Conservation (phyloP, 1,140 invertebrate genomes). For the Hesperophylax magnus region DNA sequence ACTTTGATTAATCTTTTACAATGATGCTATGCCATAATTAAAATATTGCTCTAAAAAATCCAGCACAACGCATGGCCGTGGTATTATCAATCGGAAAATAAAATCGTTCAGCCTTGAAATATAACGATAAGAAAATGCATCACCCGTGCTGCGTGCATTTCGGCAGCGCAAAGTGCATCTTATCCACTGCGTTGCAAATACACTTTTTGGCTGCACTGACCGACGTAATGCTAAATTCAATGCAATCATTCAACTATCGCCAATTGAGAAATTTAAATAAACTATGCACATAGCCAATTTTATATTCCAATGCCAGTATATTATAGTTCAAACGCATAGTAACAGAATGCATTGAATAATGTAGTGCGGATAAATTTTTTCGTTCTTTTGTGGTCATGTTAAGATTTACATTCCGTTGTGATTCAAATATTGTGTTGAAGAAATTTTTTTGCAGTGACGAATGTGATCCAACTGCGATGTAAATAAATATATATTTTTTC, state of each 20-base stretch:
- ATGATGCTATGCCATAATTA: too few relatives aligned
- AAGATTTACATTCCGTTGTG: too few relatives aligned
- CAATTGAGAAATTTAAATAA: constrained; percentile 15
- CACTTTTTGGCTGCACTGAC: constrained; percentile 1
- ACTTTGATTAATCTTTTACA: too few relatives aligned
- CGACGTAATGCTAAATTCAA: not conserved
- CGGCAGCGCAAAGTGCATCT: not conserved
- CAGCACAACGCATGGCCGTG: not conserved
- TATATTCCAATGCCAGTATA: constrained; percentile 13
- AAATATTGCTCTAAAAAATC: not conserved
- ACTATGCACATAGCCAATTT: not conserved
- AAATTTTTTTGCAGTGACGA: too few relatives aligned
- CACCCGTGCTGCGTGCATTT: not conserved
- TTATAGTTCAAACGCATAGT: not conserved
- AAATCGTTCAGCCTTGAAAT: not conserved
- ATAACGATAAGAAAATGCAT: not conserved
- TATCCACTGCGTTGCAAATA: constrained; percentile 12
- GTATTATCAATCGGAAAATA: not conserved
- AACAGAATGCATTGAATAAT: too few relatives aligned
- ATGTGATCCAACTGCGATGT: too few relatives aligned
- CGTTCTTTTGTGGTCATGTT: too few relatives aligned
- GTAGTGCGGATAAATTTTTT: too few relatives aligned
- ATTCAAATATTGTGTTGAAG: too few relatives aligned
- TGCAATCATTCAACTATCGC: constrained; percentile 4
- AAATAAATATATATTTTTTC: too few relatives aligned